phyloP scores from a whole-genome alignment of 2,113 vertebrate species.

The Dicaeum eximium region DNA sequence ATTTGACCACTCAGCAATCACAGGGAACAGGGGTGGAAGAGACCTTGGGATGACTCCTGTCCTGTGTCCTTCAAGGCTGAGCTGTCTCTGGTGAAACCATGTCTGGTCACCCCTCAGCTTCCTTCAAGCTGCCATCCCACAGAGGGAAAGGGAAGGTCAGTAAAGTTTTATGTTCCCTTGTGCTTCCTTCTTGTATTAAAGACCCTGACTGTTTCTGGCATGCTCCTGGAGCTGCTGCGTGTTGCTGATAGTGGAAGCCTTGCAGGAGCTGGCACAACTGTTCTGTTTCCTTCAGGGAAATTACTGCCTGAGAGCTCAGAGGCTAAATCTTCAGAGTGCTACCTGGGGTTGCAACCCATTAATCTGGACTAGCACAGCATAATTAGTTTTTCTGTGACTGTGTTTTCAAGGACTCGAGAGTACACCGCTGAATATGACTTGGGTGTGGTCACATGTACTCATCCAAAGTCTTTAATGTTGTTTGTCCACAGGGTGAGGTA shows the following conservation, averaged over 20 bases:
- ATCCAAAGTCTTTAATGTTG: not conserved
- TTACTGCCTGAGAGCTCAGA: not conserved
- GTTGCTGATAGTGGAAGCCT: not conserved
- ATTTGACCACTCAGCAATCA: not conserved
- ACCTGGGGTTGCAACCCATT: not conserved
- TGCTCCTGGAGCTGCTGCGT: not conserved
- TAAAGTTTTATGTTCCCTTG: not conserved
- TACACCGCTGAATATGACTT: not conserved
- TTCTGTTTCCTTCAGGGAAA: not conserved
- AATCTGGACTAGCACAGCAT: not conserved
- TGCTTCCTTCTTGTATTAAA: not conserved
- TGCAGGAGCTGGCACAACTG: not conserved
- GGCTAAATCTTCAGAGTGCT: not conserved
- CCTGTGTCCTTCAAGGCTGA: not conserved
- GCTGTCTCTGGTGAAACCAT: not conserved
- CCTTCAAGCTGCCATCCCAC: not conserved
- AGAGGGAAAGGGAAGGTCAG: not conserved
- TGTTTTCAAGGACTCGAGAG: not conserved
- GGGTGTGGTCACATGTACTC: not conserved
- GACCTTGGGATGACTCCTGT: not conserved
- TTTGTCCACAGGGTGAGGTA: not conserved
- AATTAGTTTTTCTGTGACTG: not conserved
- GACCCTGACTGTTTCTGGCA: not conserved
- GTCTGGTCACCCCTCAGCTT: not conserved
- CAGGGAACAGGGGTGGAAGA: not conserved